Evolutionary conservation across 2,113 vertebrate genomes (phyloP).

Genomic region (Tragelaphus strepsiceros): DNA sequence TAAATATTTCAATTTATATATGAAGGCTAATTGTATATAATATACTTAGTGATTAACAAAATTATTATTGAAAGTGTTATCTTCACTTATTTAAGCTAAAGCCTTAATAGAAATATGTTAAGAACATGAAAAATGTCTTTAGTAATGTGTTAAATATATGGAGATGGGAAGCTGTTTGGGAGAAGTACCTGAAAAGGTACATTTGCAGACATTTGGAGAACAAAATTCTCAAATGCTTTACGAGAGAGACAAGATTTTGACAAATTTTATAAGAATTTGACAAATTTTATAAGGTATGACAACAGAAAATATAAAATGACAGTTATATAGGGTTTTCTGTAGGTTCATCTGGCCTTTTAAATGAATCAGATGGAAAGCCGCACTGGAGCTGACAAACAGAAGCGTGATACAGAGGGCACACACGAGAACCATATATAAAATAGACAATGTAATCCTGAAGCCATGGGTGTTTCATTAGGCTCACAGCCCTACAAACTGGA

Average conservation of each 20-base stretch:
- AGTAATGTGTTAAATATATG: neutral
- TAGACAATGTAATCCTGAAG: neutral
- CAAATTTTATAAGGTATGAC: neutral
- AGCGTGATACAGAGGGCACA: neutral
- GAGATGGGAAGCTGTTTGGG: neutral
- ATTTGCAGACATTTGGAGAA: neutral
- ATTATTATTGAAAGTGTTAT: neutral
- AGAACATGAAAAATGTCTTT: neutral
- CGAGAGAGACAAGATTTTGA: neutral
- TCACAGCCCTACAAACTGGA: slow-evolving; percentile 11
- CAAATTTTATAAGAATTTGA: neutral
- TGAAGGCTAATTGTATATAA: neutral
- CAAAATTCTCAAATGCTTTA: neutral
- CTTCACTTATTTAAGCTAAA: neutral
- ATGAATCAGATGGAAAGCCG: neutral
- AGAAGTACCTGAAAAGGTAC: neutral
- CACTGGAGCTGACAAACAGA: neutral
- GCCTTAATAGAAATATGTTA: neutral
- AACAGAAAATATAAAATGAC: neutral
- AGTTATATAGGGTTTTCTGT: neutral
- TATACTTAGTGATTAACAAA: neutral
- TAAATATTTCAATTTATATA: slow-evolving; percentile 3
- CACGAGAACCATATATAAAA: neutral
- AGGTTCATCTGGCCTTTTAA: neutral
- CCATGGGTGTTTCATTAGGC: slow-evolving; percentile 4